Conservation (phyloP, 2,113 vertebrate species). For the Ameiurus melas region DNA sequence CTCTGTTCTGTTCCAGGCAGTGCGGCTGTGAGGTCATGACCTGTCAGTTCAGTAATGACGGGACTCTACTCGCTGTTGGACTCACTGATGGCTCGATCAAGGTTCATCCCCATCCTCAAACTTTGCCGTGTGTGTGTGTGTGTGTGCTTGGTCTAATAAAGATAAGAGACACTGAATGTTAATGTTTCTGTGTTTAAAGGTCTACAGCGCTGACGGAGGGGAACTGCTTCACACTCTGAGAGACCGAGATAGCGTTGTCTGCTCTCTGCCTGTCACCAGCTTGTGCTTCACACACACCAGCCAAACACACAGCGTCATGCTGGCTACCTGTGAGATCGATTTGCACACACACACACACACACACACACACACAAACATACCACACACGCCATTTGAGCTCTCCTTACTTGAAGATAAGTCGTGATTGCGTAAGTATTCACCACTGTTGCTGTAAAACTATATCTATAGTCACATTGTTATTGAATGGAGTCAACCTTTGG, state of each 20-base stretch:
- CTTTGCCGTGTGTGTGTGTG: not conserved
- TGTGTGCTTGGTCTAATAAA: not conserved
- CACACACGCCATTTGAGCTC: not conserved
- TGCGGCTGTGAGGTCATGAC: conserved; percentile 58
- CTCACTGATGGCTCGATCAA: conserved; percentile 60
- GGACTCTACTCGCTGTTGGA: conserved; percentile 60
- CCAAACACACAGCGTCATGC: conserved; percentile 41
- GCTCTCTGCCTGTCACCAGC: conserved; percentile 52
- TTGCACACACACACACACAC: not conserved
- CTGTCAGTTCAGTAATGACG: conserved; percentile 64
- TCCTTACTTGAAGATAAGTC: not conserved
- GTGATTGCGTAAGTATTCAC: too few species aligned
- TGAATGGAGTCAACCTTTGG: too few species aligned
- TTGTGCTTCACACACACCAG: conserved; percentile 47
- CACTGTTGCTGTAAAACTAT: too few species aligned
- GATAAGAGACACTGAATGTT: not conserved
- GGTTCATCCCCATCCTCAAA: conserved; percentile 48
- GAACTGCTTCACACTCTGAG: conserved; percentile 49
- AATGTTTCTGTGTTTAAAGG: conserved; percentile 29
- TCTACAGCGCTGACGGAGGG: conserved; percentile 40
- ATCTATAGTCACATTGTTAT: too few species aligned
- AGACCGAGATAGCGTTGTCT: conserved; percentile 41
- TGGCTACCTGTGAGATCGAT: conserved; percentile 58
- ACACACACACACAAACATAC: not conserved
- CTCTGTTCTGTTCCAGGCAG: conserved; percentile 51